Evolutionary conservation across 2,888 invertebrate species (phyloP), one percentile per base, ranked within the genome.

Genomic region (Pachycephus smyrnensis): DNA sequence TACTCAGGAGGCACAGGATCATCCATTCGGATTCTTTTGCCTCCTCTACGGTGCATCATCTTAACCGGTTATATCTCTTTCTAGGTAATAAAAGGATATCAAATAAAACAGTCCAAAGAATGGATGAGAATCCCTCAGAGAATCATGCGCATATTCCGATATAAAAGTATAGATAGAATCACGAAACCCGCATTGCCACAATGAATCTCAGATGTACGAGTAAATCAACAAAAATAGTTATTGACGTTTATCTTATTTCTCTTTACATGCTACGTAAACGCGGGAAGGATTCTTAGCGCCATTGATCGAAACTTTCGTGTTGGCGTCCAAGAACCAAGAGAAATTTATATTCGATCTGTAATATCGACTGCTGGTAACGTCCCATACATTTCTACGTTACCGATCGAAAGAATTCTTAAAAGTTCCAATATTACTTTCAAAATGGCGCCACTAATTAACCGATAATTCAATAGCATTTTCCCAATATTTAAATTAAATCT

Each of bases 1-100:
- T 96, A 97, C 89, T 97, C 97, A 80, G 96, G 96, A 76, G 97
- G 97, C 33, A 93, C 92, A 80, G 96, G 96, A 92, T 97, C 97
- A 92, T 97, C 97, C 97, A 98, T 97, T 82, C 97, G 96, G 89
- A 97, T 97, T 84, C 97, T 94, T 93, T 97, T 98, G 85, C 97
- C 97, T 88, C 97, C 97, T 80, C 95, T 93, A 82, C 97, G 94
- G 92, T 96, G 96, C 96, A 97, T 96, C 87, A 92, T 93, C 77
- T 73, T 55, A 55, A 23, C 55, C 55, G 55, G 55, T 55, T 55
- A 55, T 55, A 55, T 55, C 6, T 55, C 2, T 55, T 55, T 55
- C 55, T 55, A 55, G 23, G 23, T 55, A 55, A 55, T 55, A 55
- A 55, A 55, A 55, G 55, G 55, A 55, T 55, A 23, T 55, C 23